These are phyloP conservation scores for Sebastes aleutianus DNA, from an alignment of 2,797 vertebrate genomes.

Conservation along the genomic window DNA sequence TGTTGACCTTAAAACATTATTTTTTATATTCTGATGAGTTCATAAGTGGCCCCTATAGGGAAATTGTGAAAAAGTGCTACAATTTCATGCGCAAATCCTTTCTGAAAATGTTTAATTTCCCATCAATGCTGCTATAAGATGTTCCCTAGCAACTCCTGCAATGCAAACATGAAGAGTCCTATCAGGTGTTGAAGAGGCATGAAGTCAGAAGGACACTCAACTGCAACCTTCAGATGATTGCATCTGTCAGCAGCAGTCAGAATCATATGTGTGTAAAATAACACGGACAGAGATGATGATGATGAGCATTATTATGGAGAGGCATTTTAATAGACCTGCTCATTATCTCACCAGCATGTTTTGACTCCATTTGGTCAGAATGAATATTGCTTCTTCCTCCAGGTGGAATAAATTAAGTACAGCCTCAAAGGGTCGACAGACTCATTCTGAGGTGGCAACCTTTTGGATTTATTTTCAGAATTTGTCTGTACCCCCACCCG, in stretches of 20 bases:
- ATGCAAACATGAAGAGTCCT: conserved; percentile 12
- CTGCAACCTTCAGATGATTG: neutral
- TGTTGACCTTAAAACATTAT: no score
- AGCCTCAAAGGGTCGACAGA: no score
- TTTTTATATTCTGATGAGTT: neutral
- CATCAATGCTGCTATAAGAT: conserved; percentile 5
- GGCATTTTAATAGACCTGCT: neutral
- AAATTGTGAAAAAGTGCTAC: neutral
- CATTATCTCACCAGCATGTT: neutral
- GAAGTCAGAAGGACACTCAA: conserved; percentile 8
- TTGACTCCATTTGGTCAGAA: neutral
- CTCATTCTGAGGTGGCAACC: no score
- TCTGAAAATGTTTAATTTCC: neutral
- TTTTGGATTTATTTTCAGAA: no score
- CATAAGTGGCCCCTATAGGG: neutral
- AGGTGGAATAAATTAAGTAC: no score
- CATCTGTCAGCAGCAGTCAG: neutral
- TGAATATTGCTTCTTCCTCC: neutral
- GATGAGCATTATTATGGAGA: neutral
- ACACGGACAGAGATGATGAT: neutral
- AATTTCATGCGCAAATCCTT: neutral
- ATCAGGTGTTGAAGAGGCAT: conserved; percentile 8
- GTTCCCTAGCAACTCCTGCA: conserved; percentile 41
- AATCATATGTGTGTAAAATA: neutral
- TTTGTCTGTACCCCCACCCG: no score